Evolutionary conservation across 2,113 vertebrate species (phyloP), one percentile per base, ranked within the genome.

Genomic region (Hyla sarda): DNA sequence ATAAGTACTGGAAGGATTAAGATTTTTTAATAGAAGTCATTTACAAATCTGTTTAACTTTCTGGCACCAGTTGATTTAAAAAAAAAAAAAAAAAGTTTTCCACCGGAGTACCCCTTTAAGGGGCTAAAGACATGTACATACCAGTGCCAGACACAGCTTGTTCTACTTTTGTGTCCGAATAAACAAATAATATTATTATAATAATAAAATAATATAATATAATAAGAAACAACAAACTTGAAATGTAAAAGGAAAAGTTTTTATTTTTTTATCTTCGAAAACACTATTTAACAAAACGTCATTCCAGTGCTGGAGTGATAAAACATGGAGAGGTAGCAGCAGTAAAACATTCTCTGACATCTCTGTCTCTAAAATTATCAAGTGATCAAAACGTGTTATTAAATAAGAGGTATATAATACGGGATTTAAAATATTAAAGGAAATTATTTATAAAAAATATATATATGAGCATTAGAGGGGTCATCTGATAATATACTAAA

Each of bases 351-450:
- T 13, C 21, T 16, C 23, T 6, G 13, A 34, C 14, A 28, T 8
- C 8, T 37, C 34, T 37, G 34, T 80, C 37, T 67, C 16, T 12
- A 8, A 67, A 82, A 82, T 82, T 67, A 82, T 82, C 37, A 82
- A 62, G 41, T 67, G 25, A 81, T 82, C 30, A 80, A 62, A 41
- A 60, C 30, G n/a, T n/a, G n/a, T 45, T 81, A 41, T 81, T 81
- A 62, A 41, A 81, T 65, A 45, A 30, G 37, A 82, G 56, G 58
- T 65, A 67, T 82, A 65, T 48, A 28, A 67, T 71, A 71, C 58
- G 50, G 41, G 67, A 28, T 32, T 45, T 60, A 82, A 65, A 28
- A 67, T 62, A 81, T 65, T 5, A 62, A 13, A 30, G 28, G 32
- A 67, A 30, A 69, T 71, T 37, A 23, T 37, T 34, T n/a, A 62